A percentile compares a stretch with the other conserved stretches of the same genome.
phyloP scores from a whole-genome alignment of 2,113 vertebrate species.

The Cynoglossus semilaevis region DNA sequence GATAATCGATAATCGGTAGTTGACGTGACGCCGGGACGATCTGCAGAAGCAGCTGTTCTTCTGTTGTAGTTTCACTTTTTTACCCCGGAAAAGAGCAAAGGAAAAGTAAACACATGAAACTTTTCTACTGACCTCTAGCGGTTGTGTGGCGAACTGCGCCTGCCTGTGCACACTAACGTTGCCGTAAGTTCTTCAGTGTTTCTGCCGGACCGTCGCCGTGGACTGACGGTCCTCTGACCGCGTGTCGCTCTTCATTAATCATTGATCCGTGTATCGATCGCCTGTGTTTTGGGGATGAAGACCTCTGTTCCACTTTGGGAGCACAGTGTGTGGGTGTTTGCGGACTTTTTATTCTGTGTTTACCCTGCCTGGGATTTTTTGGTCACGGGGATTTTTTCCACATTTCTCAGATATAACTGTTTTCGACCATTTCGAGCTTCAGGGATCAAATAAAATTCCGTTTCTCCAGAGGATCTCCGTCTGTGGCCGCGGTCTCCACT shows the following conservation, averaged over 20 bases:
- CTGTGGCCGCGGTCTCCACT: not conserved
- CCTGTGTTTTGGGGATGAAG: conserved; percentile 47
- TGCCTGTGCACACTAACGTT: too few relatives aligned
- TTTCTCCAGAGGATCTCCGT: not conserved
- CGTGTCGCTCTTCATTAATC: conserved; percentile 59
- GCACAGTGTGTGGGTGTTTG: conserved; percentile 31
- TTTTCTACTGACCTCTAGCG: conserved; percentile 55
- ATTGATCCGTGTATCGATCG: conserved; percentile 69
- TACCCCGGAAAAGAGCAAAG: conserved; percentile 29
- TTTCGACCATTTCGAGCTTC: not conserved
- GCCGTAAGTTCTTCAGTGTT: not conserved
- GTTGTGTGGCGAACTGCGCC: conserved; percentile 17
- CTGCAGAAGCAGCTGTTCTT: not conserved
- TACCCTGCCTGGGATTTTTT: conserved; percentile 8
- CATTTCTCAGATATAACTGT: not conserved
- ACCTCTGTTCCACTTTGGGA: conserved; percentile 53
- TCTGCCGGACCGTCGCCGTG: too few relatives aligned
- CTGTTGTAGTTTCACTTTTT: conserved; percentile 26
- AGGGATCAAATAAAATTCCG: not conserved
- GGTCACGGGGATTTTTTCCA: not conserved
- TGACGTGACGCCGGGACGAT: too few relatives aligned
- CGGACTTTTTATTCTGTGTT: conserved; percentile 7
- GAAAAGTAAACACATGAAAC: not conserved
- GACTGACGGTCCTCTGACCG: too few relatives aligned
- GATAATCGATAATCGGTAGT: too few relatives aligned